phyloP scores from a whole-genome alignment of 2,888 invertebrate species.

The Ormyrus nitidulus region DNA sequence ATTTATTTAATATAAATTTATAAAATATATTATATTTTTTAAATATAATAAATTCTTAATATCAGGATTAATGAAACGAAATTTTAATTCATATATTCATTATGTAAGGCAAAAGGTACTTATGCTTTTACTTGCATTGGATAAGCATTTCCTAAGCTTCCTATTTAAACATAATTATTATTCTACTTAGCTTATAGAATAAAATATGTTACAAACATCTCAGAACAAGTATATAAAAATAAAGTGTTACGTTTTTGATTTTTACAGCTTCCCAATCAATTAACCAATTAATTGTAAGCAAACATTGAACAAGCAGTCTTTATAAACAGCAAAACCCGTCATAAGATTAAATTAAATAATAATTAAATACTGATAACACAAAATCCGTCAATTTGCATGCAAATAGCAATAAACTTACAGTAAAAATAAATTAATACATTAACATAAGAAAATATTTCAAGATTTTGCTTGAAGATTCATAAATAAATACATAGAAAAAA shows the following conservation, averaged over 20 bases:
- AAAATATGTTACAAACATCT: too few relatives aligned
- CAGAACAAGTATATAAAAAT: too few relatives aligned
- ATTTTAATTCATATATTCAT: background rate
- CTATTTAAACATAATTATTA: too few relatives aligned
- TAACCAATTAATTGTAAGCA: constrained; percentile 5
- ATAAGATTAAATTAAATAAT: constrained; percentile 11
- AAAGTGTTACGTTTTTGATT: background rate
- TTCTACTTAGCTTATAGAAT: too few relatives aligned
- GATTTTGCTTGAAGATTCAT: constrained; percentile 14
- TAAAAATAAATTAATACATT: constrained; percentile 44
- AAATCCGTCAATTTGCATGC: background rate
- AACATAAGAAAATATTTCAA: constrained; percentile 21
- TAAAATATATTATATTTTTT: constrained; percentile 33
- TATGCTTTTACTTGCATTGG: background rate
- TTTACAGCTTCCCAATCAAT: background rate
- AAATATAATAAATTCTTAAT: background rate
- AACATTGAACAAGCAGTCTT: constrained; percentile 20
- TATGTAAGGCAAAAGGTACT: background rate
- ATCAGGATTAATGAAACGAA: background rate
- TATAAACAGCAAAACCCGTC: background rate
- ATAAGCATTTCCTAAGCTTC: background rate
- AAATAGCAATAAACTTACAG: constrained; percentile 25
- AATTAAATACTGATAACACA: constrained; percentile 44
- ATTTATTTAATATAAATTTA: constrained; percentile 39
- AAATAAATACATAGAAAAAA: constrained; percentile 40